phyloP scores from a whole-genome alignment of 2,888 invertebrate species.

The Erynnis tages region DNA sequence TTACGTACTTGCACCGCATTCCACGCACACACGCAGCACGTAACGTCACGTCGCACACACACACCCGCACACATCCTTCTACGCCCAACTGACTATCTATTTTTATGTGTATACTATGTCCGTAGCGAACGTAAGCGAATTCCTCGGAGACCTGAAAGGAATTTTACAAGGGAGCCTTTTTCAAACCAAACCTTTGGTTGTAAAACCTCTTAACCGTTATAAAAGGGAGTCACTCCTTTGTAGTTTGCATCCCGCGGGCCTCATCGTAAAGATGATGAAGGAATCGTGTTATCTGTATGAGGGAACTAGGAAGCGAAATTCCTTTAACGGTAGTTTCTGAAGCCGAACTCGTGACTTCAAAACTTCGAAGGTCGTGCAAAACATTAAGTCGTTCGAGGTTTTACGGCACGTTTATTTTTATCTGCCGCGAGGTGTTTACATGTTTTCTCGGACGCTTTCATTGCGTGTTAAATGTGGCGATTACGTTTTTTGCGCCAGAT shows the following conservation, averaged over 20 bases:
- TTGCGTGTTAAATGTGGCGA: no score
- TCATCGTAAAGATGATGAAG: constrained; percentile 50
- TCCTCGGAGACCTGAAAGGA: constrained; percentile 73
- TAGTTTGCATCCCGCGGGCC: constrained; percentile 51
- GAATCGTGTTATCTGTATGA: constrained; percentile 25
- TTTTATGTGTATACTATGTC: constrained; percentile 51
- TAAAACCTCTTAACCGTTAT: constrained; percentile 64
- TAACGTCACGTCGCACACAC: constrained; percentile 58
- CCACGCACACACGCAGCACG: constrained; percentile 48
- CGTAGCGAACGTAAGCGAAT: constrained; percentile 50
- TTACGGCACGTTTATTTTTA: neutral
- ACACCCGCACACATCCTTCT: constrained; percentile 41
- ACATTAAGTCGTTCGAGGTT: neutral
- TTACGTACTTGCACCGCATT: constrained; percentile 44
- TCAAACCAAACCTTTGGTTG: constrained; percentile 62
- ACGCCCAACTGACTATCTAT: constrained; percentile 57
- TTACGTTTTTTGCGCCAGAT: no score
- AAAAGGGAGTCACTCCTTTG: constrained; percentile 47
- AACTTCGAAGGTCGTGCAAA: neutral
- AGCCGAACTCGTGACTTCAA: no score
- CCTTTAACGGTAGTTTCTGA: neutral
- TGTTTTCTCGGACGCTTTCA: no score
- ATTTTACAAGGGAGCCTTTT: constrained; percentile 73
- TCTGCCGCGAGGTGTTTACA: neutral
- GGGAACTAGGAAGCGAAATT: neutral